Evolutionary conservation across 2,797 vertebrate species (phyloP), one percentile per base, ranked within the genome.

Genomic region (Phoeniculus purpureus): DNA sequence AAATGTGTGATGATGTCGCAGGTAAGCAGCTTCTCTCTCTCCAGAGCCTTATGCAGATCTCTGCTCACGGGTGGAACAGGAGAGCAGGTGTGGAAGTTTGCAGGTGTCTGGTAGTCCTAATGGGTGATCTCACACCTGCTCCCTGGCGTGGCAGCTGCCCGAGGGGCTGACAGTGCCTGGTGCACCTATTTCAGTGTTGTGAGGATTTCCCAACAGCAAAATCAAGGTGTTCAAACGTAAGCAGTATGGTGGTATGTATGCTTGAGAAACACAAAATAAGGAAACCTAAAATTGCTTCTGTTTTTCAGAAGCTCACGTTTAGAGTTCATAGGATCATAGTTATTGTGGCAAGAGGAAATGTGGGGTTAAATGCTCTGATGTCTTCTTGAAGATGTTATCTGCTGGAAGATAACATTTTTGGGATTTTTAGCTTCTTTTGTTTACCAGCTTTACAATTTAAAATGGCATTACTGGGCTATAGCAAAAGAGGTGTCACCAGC

Each of bases 151-250:
- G 48, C 21, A 22, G 29, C 7, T 9, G 15, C 64, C 65, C 23
- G 34, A 18, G 32, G 22, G 34, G 27, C 29, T 7, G 51, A 11
- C 29, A 2, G 31, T 3, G 15, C 17, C 10, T 3, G 1, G 20
- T 2, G 15, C 1, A 22, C 48, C 48, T 18, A 22, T 22, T 18
- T 21, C 22, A 4, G 37, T 4, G 26, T 25, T 27, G 31, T 8
- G 3, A 17, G 66, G 52, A 64, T 52, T 60, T 3, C 25, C 20
- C 2, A 0, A 3, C 7, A 1, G 21, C 17, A 0, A 2, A 27
- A 14, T 17, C 3, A 17, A 7, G 40, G 40, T 2, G 40, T 10
- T 8, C 6, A 18, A 2, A 1, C 18, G 5, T 10, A 1, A 7
- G 6, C 6, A 23, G 15, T 4, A 1, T 2, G 17, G 25, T 8